phyloP scores from a whole-genome alignment of 2,888 invertebrate species.

The Autographa gamma region DNA sequence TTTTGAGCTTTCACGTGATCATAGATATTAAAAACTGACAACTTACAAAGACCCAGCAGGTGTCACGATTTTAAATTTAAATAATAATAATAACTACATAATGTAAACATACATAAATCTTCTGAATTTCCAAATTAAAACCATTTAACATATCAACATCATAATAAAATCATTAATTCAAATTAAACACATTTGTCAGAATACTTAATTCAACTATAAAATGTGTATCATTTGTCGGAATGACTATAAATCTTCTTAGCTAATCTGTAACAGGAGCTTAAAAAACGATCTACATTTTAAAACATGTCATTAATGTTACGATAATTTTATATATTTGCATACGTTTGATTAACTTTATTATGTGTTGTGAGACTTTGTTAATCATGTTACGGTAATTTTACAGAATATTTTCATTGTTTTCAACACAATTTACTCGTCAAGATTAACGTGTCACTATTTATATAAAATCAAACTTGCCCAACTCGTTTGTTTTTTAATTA shows the following conservation, averaged over 20 bases:
- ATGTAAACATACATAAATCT: constrained; percentile 52
- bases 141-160: constrained; percentile 41
- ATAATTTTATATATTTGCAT: constrained; percentile 33
- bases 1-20: constrained; percentile 39
- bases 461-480: constrained; percentile 30
- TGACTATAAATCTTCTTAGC: constrained; percentile 40
- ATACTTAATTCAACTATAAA: constrained; percentile 39
- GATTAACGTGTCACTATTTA: background rate
- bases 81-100: constrained; percentile 22
- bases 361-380: constrained; percentile 4
- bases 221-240: constrained; percentile 52
- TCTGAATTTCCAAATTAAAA: constrained; percentile 40
- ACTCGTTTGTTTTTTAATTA: constrained; percentile 39
- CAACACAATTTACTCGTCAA: background rate
- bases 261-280: constrained; percentile 45
- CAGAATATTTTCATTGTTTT: constrained; percentile 8
- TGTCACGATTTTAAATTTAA: constrained; percentile 26
- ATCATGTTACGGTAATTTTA: constrained; percentile 6
- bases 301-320: constrained; percentile 28
- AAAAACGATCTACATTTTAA: constrained; percentile 41
- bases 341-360: constrained; percentile 6
- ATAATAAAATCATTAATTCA: constrained; percentile 44
- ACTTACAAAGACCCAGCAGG: constrained; percentile 35
- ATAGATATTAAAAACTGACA: constrained; percentile 9
- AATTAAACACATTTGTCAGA: constrained; percentile 38